Evolutionary conservation across 2,113 vertebrate genomes (phyloP).

Genomic region (Otis tarda): DNA sequence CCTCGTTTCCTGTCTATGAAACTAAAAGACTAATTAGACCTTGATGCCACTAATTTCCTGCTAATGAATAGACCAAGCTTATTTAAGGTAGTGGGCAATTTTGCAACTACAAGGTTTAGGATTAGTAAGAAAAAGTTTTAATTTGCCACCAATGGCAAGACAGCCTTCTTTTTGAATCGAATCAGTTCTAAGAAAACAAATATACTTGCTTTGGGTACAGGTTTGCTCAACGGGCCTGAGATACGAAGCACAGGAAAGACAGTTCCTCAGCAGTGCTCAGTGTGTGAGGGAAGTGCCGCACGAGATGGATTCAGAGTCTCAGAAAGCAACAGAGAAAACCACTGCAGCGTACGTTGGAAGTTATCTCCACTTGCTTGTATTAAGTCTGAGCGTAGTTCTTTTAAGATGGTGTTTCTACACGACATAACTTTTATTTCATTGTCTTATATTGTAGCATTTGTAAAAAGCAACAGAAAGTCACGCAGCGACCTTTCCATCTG

Average conservation of each 20-base stretch:
- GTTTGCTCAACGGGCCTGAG: constrained; percentile 37
- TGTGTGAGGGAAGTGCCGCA: constrained; percentile 47
- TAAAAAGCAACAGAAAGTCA: not conserved
- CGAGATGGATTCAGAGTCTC: constrained; percentile 57
- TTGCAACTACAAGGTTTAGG: not conserved
- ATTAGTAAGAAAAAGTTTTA: not conserved
- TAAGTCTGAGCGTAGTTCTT: not conserved
- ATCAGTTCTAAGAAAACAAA: not conserved
- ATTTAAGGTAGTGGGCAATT: not conserved
- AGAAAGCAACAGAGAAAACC: not conserved
- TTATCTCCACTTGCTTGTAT: not conserved
- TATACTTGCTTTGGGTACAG: not conserved
- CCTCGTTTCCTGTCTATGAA: not conserved
- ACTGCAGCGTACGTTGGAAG: not conserved
- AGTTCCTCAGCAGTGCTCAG: constrained; percentile 30
- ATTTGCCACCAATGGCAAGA: not conserved
- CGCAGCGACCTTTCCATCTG: not conserved
- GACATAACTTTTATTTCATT: not conserved
- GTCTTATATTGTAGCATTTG: not conserved
- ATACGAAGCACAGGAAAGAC: constrained; percentile 35
- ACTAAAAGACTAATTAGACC: not conserved
- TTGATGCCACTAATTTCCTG: not conserved
- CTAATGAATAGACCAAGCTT: not conserved
- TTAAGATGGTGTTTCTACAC: not conserved
- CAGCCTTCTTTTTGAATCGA: not conserved